Evolutionary conservation across 2,888 invertebrate genomes (phyloP), one percentile per base, ranked within the genome.

Genomic region (Colostygia pectinataria): DNA sequence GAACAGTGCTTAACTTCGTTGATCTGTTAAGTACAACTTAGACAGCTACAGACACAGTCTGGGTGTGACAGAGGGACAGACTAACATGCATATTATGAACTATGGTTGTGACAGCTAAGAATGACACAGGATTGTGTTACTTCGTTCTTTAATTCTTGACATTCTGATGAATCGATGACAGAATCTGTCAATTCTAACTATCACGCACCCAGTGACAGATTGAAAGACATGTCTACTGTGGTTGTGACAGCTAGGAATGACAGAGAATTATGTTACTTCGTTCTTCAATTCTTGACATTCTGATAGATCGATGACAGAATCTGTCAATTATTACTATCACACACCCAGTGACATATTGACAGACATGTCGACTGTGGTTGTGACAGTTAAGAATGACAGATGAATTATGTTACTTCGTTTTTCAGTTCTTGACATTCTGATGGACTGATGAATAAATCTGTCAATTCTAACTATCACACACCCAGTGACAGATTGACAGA

Each of bases 181-280:
- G 9, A 13, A 23, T 33, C 44, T 44, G 25, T 18, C 33, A 39
- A 18, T 24, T 23, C 7, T 18, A 33, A 32, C 42, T 43, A 40
- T 53, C 40, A 46, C 38, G 34, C 34, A 29, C 45, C 56, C 54
- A 57, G 57, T 57, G 57, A 52, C 37, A 54, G 36, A 52, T 31
- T 53, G 15, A 25, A 0, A 33, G 27, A 51, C 46, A 18, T 40
- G 44, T 38, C 44, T 32, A 40, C 44, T 46, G 31, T 20, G 18
- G 9, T 25, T 25, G n/a, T 31, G 31, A 31, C 14, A 31, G 31
- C 31, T 31, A 14, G 14, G n/a, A 31, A 31, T n/a, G 14, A 31
- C 31, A 31, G 31, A 31, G 8, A n/a, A n/a, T n/a, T n/a, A n/a
- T n/a, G n/a, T n/a, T n/a, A n/a, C n/a, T n/a, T n/a, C 0, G 14